Evolutionary conservation across 2,797 vertebrate species (phyloP).

Genomic region (Microctenopoma steveboyesi): DNA sequence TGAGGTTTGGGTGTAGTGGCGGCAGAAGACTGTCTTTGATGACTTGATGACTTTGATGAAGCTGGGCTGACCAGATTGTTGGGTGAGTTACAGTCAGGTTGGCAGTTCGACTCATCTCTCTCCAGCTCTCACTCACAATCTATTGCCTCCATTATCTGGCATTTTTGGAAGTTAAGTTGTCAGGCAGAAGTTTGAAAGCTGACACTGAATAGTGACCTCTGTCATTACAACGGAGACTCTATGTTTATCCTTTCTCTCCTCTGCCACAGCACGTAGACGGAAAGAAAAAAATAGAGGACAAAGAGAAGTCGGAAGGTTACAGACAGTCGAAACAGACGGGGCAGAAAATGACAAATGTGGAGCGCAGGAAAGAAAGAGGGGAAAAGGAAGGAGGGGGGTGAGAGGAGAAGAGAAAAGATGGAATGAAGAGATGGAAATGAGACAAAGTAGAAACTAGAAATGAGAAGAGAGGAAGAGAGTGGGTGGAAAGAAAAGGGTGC

Average conservation of each 20-base stretch:
- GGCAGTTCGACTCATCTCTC: neutral
- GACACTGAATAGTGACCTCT: constrained; percentile 42
- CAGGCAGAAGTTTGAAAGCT: constrained; percentile 35
- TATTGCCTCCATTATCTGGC: constrained; percentile 30
- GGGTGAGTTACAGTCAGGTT: neutral
- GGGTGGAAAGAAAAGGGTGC: neutral
- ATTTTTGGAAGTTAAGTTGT: constrained; percentile 38
- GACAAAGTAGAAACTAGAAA: constrained; percentile 17
- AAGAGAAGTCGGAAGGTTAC: constrained; percentile 11
- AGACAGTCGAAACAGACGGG: constrained; percentile 2
- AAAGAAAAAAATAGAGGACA: constrained; percentile 11
- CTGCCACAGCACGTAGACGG: constrained; percentile 3
- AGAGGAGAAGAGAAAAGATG: no score
- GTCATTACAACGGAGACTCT: constrained; percentile 39
- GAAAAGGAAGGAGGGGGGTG: neutral
- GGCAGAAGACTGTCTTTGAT: constrained; percentile 24
- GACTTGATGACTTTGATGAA: neutral
- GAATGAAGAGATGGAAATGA: neutral
- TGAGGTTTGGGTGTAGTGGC: constrained; percentile 10
- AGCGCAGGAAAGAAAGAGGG: neutral
- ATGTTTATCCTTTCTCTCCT: constrained; percentile 8
- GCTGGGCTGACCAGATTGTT: no score
- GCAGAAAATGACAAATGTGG: constrained; percentile 20
- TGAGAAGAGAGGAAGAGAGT: constrained; percentile 17
- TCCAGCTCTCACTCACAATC: neutral